Conservation (phyloP, 2,888 invertebrate genomes). For the Conus canariensis region DNA sequence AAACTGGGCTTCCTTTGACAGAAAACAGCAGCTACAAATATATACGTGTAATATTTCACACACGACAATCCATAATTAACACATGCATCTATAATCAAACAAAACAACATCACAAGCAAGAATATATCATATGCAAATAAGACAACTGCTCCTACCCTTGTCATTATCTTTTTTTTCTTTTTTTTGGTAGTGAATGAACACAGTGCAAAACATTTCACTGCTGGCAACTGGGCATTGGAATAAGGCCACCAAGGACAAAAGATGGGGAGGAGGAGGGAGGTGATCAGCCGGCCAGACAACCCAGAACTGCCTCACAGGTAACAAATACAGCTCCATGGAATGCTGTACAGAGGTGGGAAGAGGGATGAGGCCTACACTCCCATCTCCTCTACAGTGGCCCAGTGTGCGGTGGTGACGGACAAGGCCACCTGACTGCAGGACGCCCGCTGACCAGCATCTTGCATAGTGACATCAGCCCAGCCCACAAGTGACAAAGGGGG, state of each 20-base stretch:
- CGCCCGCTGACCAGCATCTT: slow-evolving; percentile 22
- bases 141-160: not conserved
- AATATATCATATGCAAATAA: not conserved
- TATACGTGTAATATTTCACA: slow-evolving; percentile 4
- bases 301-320: not conserved
- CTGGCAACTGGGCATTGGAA: slow-evolving; percentile 45
- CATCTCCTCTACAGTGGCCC: not conserved
- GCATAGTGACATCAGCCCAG: slow-evolving; percentile 31
- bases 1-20: slow-evolving; percentile 5
- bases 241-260: slow-evolving; percentile 42
- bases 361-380: not conserved
- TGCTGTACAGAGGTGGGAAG: not conserved
- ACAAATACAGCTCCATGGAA: not conserved
- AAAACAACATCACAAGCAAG: slow-evolving; percentile 19
- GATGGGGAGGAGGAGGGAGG: not conserved
- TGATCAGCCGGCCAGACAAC: not conserved
- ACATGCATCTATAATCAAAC: not conserved
- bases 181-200: slow-evolving; percentile 26
- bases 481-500: not conserved
- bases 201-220: slow-evolving; percentile 27
- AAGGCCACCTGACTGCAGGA: slow-evolving; percentile 21
- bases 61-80: not conserved
- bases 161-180: not conserved
- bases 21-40: slow-evolving; percentile 25
- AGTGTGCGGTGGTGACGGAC: not conserved